Evolutionary conservation across 2,888 invertebrate genomes (phyloP).

Genomic region (Altica lythri): DNA sequence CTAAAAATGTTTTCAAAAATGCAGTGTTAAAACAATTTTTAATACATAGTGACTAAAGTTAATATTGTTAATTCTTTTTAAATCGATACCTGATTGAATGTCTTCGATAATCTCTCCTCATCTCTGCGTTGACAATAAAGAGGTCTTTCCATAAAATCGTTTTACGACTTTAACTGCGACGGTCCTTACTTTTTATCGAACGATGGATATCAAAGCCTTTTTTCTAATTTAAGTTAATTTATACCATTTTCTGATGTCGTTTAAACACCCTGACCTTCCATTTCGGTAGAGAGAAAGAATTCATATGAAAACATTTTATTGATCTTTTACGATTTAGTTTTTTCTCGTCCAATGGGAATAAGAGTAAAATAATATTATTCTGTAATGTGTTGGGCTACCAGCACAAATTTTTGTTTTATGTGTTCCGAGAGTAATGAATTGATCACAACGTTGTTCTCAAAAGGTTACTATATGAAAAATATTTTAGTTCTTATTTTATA

Average conservation of each 20-base stretch:
- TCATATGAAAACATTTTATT: conserved; percentile 20
- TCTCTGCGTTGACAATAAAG: neutral
- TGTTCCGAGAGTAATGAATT: conserved; percentile 7
- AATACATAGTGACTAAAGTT: no score
- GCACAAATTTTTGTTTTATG: conserved; percentile 7
- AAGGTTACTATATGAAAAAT: no score
- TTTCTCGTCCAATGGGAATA: conserved; percentile 16
- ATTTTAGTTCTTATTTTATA: no score
- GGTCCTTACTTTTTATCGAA: neutral
- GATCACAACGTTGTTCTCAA: no score
- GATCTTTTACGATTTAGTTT: conserved; percentile 10
- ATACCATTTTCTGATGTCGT: conserved; percentile 4
- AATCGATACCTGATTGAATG: no score
- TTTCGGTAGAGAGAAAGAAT: conserved; percentile 8
- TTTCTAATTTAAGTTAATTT: conserved; percentile 7
- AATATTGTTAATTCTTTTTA: no score
- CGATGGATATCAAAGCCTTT: neutral
- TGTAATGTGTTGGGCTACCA: conserved; percentile 17
- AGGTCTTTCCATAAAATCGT: neutral
- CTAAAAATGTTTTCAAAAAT: no score
- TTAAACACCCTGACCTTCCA: neutral
- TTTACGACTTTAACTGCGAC: neutral
- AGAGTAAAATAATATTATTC: conserved; percentile 15
- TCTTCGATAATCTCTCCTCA: neutral
- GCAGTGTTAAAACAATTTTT: no score